Evolutionary conservation across 2,113 vertebrate genomes (phyloP), one percentile per base, ranked within the genome.

Genomic region (Elephantulus edwardii): DNA sequence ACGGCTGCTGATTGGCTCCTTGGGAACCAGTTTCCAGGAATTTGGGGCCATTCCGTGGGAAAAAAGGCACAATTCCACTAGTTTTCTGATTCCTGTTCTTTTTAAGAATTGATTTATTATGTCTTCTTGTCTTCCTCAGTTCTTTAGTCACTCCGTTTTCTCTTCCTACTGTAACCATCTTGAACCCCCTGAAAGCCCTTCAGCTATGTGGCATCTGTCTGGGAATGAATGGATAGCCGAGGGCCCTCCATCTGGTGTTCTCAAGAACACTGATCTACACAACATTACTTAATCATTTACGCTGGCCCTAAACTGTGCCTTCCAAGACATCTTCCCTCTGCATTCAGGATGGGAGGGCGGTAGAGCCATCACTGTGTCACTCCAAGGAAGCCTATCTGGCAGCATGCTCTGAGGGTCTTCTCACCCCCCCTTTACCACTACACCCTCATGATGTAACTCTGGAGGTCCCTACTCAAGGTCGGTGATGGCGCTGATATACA

Each of bases 281-380:
- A 62, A 50, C 75, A 93, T 91, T 82, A 89, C 46, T 85, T 95
- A 95, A 91, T 83, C 95, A 87, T 93, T 91, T 86, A 89, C 74
- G 54, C 89, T 81, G 79, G 79, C 86, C 87, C 72, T 71, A 88
- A 72, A 90, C 66, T 81, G 60, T 87, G 86, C 58, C 86, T 83
- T 28, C 71, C 90, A 84, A 93, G 88, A 91, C 86, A 94, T 95
- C 88, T 96, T 94, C 93, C 90, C 79, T 42, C 87, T 82, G 92
- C 76, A 92, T 58, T 96, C 6, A 95, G 89, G 80, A 91, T 82
- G 85, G 22, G 14, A 38, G 9, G 46, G 5, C 0, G 22, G 6
- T 94, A n/a, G 90, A 91, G 85, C 85, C 68, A 88, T 93, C 48
- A 58, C 71, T 75, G 82, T 88, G 76, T 28, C 0, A 0, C 88